Percentiles rank a stretch among this genome's conserved stretches.
phyloP scores from a whole-genome alignment of 2,888 invertebrate species.

The Amiota minor region DNA sequence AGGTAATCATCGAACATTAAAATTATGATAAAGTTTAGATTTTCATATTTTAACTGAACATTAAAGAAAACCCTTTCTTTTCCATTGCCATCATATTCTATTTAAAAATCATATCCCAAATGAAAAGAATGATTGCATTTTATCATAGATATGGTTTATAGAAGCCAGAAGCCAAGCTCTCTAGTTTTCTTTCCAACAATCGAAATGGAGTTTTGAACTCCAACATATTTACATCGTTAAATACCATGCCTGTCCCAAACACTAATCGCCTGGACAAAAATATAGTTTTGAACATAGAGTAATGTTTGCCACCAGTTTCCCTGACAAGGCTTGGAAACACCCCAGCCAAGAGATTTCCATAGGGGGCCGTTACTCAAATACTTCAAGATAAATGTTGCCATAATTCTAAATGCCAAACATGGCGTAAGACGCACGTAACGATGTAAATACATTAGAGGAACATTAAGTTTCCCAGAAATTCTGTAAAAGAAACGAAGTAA shows the following conservation, averaged over 20 bases:
- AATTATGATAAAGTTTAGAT: no score
- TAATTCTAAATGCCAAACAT: slow-evolving; percentile 74
- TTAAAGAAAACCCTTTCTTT: no score
- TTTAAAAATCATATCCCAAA: no score
- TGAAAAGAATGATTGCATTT: no score
- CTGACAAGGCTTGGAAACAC: slow-evolving; percentile 64
- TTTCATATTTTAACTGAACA: no score
- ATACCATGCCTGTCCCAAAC: slow-evolving; percentile 76
- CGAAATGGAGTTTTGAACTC: no score
- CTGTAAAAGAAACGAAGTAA: slow-evolving; percentile 46
- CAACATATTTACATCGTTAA: slow-evolving; percentile 76
- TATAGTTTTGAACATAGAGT: slow-evolving; percentile 75
- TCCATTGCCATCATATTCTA: no score
- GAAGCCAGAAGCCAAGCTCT: no score
- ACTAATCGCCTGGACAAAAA: slow-evolving; percentile 67
- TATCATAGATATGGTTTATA: no score
- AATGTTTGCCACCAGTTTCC: slow-evolving; percentile 74
- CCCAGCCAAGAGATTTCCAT: slow-evolving; percentile 68
- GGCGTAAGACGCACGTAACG: slow-evolving; percentile 75
- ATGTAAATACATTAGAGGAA: slow-evolving; percentile 70
- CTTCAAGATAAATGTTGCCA: slow-evolving; percentile 74
- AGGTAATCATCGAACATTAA: no score
- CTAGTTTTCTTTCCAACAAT: no score
- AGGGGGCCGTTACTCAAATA: slow-evolving; percentile 75
- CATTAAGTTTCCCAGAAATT: slow-evolving; percentile 64